Evolutionary conservation across 2,888 invertebrate genomes (phyloP), one percentile per base, ranked within the genome.

Genomic region (Rhimphoctona megacephalus): DNA sequence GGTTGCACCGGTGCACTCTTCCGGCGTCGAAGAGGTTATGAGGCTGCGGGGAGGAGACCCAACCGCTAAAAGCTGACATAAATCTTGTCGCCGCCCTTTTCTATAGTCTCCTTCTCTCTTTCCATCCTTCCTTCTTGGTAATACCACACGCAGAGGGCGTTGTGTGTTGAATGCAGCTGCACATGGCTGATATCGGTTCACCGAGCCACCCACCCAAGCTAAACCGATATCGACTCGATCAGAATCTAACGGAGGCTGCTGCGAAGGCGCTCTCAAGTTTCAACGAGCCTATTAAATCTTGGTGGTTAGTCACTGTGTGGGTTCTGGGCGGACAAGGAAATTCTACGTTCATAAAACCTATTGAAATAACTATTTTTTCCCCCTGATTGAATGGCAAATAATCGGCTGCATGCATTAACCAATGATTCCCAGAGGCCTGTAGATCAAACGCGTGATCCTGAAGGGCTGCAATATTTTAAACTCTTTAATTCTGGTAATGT

Each of bases 41-140:
- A 81, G 86, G 81, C 80, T 73, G 73, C 76, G 67, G 78, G 85
- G 85, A 81, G 85, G 85, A 85, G 76, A 80, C 19, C 67, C 64
- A 30, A 83, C 66, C 43, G 85, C 81, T 87, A 87, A 87, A 87
- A 87, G 86, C 86, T 81, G 81, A 74, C 74, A 87, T 87, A 87
- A 87, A 87, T 87, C 86, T 87, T 69, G 36, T 74, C 54, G 61
- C 61, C 64, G 67, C 76, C 76, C 80, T 85, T 81, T 83, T 64
- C 64, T 33, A 66, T 43, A 57, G n/a, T 43, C 73, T 77, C 66
- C 17, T 64, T 83, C 9, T 36, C 76, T 83, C 67, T 67, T 52
- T 30, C 77, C 49, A 30, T 64, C 76, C 46, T n/a, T 64, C 46
- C 30, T 57, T 19, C 72, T 57, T 52, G 57, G 76, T 30, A 77